Evolutionary conservation across 2,113 vertebrate species (phyloP), one percentile per base, ranked within the genome.

Genomic region (Acinonyx jubatus): DNA sequence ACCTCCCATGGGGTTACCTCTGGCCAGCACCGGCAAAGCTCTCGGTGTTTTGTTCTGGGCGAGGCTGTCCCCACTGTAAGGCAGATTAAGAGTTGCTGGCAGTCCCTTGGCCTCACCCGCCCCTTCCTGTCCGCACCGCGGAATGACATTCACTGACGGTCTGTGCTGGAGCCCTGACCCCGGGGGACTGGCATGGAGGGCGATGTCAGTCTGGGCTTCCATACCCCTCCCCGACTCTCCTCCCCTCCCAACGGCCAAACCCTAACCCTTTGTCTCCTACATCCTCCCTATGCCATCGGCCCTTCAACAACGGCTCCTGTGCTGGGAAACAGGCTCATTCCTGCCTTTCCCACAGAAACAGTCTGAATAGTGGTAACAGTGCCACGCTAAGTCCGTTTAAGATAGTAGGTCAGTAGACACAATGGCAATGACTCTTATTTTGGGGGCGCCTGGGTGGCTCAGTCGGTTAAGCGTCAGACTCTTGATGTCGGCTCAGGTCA

Each of bases 101-200:
- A 19, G 76, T 36, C 41, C 48, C 27, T 31, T 7, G 23, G 21
- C 65, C 14, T 93, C 71, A 25, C 23, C 38, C 1, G 0, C 1
- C 31, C 16, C 5, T 2, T 12, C 50, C 19, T 16, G 41, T 57
- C n/a, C 1, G 2, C 21, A 25, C 6, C 21, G 21, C 33, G 3
- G 55, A 94, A 48, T 19, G 41, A 14, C 7, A 12, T 29, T 12
- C 14, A 57, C 36, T 61, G 63, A 45, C 1, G 5, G 84, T 57
- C 50, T 76, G 15, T 13, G 11, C 41, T 71, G 71, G n/a, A 50
- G 36, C 33, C 45, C 36, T 41, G 31, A 12, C 8, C 19, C 18
- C 23, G 1, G 23, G 38, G 5, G 12, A 2, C 11, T 38, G 50
- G 7, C 1, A 31, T 18, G 5, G 10, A 19, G 23, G 0, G 0